Conservation (phyloP, 2,797 vertebrate genomes). For the Coreius guichenoti region DNA sequence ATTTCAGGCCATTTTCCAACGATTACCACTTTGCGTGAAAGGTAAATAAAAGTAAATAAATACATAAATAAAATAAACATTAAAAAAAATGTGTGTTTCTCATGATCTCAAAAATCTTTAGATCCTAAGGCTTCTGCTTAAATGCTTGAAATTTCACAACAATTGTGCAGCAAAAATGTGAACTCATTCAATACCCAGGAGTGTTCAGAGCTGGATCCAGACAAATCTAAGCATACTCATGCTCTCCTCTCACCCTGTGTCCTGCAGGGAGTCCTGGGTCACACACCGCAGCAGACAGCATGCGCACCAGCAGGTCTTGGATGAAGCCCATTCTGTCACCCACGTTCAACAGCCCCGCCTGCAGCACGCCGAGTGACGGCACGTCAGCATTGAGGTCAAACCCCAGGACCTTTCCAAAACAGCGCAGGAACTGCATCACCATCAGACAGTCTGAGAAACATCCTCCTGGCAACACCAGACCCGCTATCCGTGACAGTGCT, state of each 20-base stretch:
- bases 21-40: no score
- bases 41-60: background rate
- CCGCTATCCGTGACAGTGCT: constrained; percentile 86
- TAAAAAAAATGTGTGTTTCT: background rate
- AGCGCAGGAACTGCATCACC: constrained; percentile 92
- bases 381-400: constrained; percentile 83
- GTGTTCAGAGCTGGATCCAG: background rate
- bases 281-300: constrained; percentile 89
- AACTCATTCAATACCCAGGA: background rate
- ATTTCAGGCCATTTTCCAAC: no score
- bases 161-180: background rate
- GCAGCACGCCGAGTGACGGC: constrained; percentile 85
- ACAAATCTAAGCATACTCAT: background rate
- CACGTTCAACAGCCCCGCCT: constrained; percentile 90
- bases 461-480: constrained; percentile 85
- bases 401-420: constrained; percentile 92
- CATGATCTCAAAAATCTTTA: background rate
- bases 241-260: constrained; percentile 79
- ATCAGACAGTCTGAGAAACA: constrained; percentile 93
- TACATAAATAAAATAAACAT: background rate
- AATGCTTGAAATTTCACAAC: background rate
- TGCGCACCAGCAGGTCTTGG: constrained; percentile 90
- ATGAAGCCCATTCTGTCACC: constrained; percentile 84
- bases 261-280: constrained; percentile 92
- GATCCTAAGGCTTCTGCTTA: background rate